A percentile compares a stretch with the other conserved stretches of the same genome.
phyloP scores from a whole-genome alignment of 2,888 invertebrate genomes.

The Lepidochrysops patricia region DNA sequence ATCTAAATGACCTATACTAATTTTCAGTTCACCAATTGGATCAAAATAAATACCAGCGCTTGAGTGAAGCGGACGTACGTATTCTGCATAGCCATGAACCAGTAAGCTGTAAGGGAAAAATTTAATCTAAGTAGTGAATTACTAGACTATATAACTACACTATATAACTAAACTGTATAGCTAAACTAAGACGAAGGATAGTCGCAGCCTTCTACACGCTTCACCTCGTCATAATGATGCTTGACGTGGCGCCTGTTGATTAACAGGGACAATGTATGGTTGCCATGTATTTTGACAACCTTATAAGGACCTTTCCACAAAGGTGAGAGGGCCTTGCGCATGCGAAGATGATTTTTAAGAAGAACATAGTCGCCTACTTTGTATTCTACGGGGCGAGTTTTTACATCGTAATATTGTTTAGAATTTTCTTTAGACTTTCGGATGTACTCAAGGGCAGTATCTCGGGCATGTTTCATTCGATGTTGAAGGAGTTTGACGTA shows the following conservation, averaged over 20 bases:
- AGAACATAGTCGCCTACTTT: neutral
- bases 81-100: too few relatives aligned
- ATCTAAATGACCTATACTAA: too few relatives aligned
- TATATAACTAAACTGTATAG: too few relatives aligned
- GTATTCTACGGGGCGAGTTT: neutral
- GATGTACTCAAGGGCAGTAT: neutral
- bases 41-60: too few relatives aligned
- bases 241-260: neutral
- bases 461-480: neutral
- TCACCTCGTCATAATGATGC: neutral
- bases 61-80: too few relatives aligned
- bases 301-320: slow-evolving; percentile 12
- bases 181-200: too few relatives aligned
- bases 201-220: too few relatives aligned
- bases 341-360: neutral
- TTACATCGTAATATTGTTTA: neutral
- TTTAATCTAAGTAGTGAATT: too few relatives aligned
- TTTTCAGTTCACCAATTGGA: too few relatives aligned
- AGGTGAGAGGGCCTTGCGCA: slow-evolving; percentile 14
- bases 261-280: neutral
- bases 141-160: too few relatives aligned
- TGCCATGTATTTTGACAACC: slow-evolving; percentile 17
- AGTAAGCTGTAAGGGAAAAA: too few relatives aligned
- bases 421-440: neutral
- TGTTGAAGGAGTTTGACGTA: neutral